Evolutionary conservation across 1,140 invertebrate genomes (phyloP), one percentile per base, ranked within the genome.

Genomic region (Maconellicoccus hirsutus): DNA sequence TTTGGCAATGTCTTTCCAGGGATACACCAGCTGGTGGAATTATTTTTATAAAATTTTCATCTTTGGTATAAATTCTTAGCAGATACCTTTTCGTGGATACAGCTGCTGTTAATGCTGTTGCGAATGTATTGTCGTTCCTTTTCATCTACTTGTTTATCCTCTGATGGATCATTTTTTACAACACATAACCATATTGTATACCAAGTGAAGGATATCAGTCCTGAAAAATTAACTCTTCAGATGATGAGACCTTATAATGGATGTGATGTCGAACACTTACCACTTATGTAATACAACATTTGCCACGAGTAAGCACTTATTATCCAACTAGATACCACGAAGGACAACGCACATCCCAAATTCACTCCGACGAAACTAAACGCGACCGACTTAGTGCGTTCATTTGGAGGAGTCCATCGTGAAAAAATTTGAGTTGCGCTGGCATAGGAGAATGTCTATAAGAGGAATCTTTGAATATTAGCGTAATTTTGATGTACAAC

Each of bases 1-100:
- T 0, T 84, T 88, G n/a, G 95, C 78, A 75, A 96, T 92, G 6
- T 84, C 80, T 69, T 83, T 84, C 93, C 93, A 95, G 0, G 92
- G 92, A 27, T 70, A 72, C 12, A 8, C 16, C 22, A 66, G 61
- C 61, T 66, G 16, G 6, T n/a, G n/a, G n/a, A n/a, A n/a, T n/a
- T n/a, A n/a, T n/a, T n/a, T n/a, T n/a, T n/a, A n/a, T n/a, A n/a
- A 66, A 66, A 25, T 27, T 22, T 21, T 39, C 59, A 21, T 8
- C 16, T 25, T n/a, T 29, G 14, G 21, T 27, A 52, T 25, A 52
- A 16, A 52, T 52, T 52, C 10, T 3, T 8, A 52, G 42, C 6
- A 12, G 21, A 16, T 16, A 52, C 42, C 42, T 66, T 66, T 12
- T 66, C 7, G 25, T 66, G 22, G 19, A 16, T 25, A 16, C 16